A percentile compares a stretch with the other conserved stretches of the same genome.
Conservation (phyloP, 2,888 invertebrate genomes). For the Patella depressa region DNA sequence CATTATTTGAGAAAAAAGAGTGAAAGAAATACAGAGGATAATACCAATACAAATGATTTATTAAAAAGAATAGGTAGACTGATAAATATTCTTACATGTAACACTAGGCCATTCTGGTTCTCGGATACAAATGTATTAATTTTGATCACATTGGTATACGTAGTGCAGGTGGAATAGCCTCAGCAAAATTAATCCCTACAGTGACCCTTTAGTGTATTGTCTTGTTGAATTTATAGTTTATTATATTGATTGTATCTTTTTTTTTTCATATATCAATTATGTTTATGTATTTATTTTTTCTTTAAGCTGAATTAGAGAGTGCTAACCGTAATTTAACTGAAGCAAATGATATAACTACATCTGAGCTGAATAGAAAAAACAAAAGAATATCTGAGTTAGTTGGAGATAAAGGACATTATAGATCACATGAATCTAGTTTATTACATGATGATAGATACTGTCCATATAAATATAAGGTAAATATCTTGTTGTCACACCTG, state of each 20-base stretch:
- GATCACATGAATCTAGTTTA: constrained; percentile 28
- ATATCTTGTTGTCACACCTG: too few relatives aligned
- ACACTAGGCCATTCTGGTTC: too few relatives aligned
- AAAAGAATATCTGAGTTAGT: constrained; percentile 49
- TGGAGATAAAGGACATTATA: constrained; percentile 54
- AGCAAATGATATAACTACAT: constrained; percentile 58
- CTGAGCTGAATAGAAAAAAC: constrained; percentile 51
- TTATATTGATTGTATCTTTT: too few relatives aligned
- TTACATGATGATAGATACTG: constrained; percentile 8
- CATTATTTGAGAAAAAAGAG: background rate
- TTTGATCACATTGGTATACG: too few relatives aligned
- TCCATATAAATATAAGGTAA: constrained; percentile 7
- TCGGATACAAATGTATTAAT: too few relatives aligned
- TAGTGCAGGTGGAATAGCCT: too few relatives aligned
- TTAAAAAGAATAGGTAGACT: constrained; percentile 62
- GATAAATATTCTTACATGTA: too few relatives aligned
- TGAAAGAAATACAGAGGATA: constrained; percentile 23
- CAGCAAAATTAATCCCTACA: too few relatives aligned
- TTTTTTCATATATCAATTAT: background rate
- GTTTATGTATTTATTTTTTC: constrained; percentile 12
- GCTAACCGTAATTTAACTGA: constrained; percentile 66
- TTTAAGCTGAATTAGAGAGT: constrained; percentile 63
- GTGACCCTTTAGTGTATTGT: too few relatives aligned
- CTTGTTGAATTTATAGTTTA: too few relatives aligned
- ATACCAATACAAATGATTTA: constrained; percentile 57